phyloP scores from a whole-genome alignment of 2,797 vertebrate genomes.

The Mormyrus proboscirostris region DNA sequence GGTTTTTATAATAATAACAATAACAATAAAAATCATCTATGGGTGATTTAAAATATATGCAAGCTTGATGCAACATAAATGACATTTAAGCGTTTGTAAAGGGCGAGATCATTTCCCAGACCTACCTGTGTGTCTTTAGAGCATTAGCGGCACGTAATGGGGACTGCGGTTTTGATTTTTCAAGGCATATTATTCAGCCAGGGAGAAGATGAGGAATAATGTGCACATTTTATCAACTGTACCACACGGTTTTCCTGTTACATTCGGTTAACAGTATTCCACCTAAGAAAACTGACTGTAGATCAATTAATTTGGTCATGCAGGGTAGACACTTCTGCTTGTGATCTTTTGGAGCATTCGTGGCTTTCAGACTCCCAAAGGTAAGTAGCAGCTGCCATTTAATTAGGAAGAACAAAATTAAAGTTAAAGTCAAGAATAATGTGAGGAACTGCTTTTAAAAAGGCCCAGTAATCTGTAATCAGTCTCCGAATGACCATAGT shows the following conservation, averaged over 20 bases:
- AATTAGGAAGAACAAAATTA: constrained; percentile 18
- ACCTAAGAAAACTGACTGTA: background rate
- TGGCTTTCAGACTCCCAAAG: background rate
- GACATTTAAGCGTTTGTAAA: background rate
- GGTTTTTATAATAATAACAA: background rate
- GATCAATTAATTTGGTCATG: background rate
- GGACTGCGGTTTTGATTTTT: background rate
- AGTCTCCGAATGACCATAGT: background rate
- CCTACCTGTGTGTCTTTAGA: background rate
- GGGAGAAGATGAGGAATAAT: background rate
- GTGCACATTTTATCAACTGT: background rate
- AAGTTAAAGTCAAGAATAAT: constrained; percentile 18
- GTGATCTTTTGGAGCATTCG: background rate
- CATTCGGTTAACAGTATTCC: background rate
- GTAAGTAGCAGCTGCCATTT: constrained; percentile 11
- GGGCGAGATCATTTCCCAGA: background rate
- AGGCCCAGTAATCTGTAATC: background rate
- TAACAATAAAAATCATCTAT: background rate
- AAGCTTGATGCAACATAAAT: background rate
- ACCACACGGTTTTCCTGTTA: background rate
- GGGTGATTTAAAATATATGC: background rate
- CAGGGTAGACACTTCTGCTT: background rate
- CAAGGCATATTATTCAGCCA: background rate
- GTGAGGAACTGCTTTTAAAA: background rate
- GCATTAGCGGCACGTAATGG: background rate